A percentile compares a stretch with the other conserved stretches of the same genome.
Conservation (phyloP, 2,113 vertebrate species). For the Syrmaticus mikado region DNA sequence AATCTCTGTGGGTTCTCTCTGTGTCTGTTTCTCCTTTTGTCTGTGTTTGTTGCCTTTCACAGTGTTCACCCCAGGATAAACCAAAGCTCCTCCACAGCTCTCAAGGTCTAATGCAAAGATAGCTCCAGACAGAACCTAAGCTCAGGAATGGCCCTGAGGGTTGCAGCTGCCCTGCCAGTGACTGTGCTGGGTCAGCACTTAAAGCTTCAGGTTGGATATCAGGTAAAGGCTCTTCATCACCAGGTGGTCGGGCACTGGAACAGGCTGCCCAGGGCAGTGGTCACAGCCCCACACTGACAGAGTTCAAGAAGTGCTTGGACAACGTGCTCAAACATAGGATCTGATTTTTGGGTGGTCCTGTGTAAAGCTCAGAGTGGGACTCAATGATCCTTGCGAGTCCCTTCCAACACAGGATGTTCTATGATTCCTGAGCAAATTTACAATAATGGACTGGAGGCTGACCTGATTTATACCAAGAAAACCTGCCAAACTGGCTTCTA, state of each 20-base stretch:
- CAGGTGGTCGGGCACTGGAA: no score
- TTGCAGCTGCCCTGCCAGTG: fast-evolving
- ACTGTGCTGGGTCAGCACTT: neutral
- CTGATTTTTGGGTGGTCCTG: no score
- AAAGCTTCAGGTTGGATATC: neutral
- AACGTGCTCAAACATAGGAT: no score
- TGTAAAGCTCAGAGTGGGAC: no score
- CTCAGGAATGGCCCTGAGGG: neutral
- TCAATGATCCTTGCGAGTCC: no score
- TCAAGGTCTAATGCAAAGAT: neutral
- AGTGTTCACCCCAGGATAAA: neutral
- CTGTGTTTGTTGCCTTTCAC: neutral
- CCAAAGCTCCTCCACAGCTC: neutral
- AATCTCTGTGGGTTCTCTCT: neutral
- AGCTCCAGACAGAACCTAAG: neutral
- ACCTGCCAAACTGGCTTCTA: neutral
- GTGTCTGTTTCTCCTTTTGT: neutral
- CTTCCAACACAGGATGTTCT: no score
- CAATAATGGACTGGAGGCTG: fast-evolving
- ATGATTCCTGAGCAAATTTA: neutral
- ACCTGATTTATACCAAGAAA: neutral
- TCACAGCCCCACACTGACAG: no score
- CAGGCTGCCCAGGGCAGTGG: no score
- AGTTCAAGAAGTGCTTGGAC: no score
- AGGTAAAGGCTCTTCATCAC: no score